Evolutionary conservation across 1,140 invertebrate species (phyloP).

Genomic region (Aplysia californica): DNA sequence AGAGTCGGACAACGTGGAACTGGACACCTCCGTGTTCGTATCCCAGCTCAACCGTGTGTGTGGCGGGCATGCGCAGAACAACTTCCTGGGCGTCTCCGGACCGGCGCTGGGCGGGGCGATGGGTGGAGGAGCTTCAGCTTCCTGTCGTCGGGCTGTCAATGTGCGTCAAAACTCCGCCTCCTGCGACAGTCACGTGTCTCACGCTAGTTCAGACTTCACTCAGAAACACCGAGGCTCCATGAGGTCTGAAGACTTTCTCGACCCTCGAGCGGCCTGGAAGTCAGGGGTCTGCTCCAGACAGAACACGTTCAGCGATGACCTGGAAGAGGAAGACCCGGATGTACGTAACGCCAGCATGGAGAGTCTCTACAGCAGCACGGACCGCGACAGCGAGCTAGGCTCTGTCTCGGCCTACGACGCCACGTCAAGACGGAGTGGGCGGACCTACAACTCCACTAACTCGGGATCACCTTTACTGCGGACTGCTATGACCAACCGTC

Average conservation of each 20-base stretch:
- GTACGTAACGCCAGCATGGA: constrained; percentile 39
- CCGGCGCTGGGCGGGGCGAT: neutral
- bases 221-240: constrained; percentile 5
- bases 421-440: neutral
- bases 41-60: constrained; percentile 40
- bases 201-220: constrained; percentile 3
- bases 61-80: constrained; percentile 14
- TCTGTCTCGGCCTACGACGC: constrained; percentile 1
- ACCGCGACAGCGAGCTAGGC: constrained; percentile 36
- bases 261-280: constrained; percentile 24
- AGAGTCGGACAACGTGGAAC: constrained; percentile 38
- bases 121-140: neutral
- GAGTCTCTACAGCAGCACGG: constrained; percentile 37
- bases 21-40: constrained; percentile 40
- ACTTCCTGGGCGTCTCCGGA: neutral
- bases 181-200: constrained; percentile 16
- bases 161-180: constrained; percentile 36
- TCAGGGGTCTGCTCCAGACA: constrained; percentile 30
- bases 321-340: constrained; percentile 34
- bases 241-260: constrained; percentile 26
- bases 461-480: neutral
- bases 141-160: neutral
- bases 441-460: neutral
- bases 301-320: constrained; percentile 33
- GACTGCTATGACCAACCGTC: neutral